Percentiles rank a stretch among this genome's conserved stretches.
These are phyloP conservation scores for Margarornis squamiger DNA, from an alignment of 2,797 vertebrate species.

Conservation along the genomic window DNA sequence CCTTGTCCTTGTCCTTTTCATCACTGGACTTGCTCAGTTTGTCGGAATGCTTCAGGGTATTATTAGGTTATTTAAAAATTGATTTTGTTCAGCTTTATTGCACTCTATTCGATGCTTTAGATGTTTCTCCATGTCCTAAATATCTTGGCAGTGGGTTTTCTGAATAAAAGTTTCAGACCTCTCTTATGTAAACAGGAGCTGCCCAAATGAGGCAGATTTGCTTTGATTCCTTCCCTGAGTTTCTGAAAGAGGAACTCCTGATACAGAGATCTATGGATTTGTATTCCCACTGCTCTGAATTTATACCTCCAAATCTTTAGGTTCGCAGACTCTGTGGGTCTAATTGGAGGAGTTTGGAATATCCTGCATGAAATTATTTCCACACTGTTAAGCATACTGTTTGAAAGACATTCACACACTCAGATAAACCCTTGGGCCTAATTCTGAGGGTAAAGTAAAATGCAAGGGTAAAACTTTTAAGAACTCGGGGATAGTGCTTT, in stretches of 20 bases:
- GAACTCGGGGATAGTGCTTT: neutral
- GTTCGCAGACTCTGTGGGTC: neutral
- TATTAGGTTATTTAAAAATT: neutral
- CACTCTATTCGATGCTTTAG: neutral
- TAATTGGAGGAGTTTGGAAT: neutral
- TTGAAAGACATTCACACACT: neutral
- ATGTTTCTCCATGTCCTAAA: neutral
- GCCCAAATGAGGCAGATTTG: neutral
- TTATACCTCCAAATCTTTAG: neutral
- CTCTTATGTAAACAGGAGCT: neutral
- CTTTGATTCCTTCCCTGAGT: neutral
- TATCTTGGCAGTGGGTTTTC: neutral
- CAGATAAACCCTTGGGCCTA: neutral
- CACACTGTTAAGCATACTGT: accelerated
- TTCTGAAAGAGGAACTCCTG: neutral
- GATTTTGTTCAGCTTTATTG: neutral
- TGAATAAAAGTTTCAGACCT: neutral
- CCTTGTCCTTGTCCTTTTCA: neutral
- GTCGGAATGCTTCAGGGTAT: neutral
- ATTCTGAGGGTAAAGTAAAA: neutral
- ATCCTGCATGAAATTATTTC: neutral
- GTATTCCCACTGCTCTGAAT: neutral
- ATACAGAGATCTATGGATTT: neutral
- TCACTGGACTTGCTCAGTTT: neutral
- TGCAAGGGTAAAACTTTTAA: neutral